These are phyloP conservation scores for Nautilus pompilius DNA, from an alignment of 1,140 invertebrate species.

Conservation along the genomic window DNA sequence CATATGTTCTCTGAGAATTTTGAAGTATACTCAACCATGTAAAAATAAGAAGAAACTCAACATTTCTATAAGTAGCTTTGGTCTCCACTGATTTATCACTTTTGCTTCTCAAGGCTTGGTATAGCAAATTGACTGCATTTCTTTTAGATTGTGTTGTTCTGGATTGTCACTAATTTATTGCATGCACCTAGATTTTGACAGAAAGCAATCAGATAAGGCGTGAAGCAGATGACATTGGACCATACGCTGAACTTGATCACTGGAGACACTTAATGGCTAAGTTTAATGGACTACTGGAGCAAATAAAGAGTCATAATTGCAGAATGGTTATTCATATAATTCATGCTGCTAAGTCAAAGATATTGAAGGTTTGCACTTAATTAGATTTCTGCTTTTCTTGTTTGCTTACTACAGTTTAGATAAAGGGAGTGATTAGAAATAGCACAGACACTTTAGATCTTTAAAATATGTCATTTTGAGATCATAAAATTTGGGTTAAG, in stretches of 20 bases:
- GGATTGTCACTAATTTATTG: not conserved
- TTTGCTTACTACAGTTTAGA: too few species aligned
- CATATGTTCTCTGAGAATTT: too few species aligned
- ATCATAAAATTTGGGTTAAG: too few species aligned
- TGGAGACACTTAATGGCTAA: slow-evolving; percentile 79
- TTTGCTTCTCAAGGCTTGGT: not conserved
- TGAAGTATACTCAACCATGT: too few species aligned
- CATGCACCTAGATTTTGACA: slow-evolving; percentile 31
- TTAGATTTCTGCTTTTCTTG: not conserved
- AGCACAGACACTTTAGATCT: not conserved
- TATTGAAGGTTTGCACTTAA: slow-evolving; percentile 66
- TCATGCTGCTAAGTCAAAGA: slow-evolving; percentile 73
- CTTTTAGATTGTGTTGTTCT: not conserved
- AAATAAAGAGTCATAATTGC: slow-evolving; percentile 75
- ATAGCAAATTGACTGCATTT: not conserved
- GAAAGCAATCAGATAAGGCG: slow-evolving; percentile 69
- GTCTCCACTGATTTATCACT: not conserved
- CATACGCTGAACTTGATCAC: slow-evolving; percentile 90
- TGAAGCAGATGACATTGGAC: slow-evolving; percentile 85
- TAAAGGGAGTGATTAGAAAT: too few species aligned
- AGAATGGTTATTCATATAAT: slow-evolving; percentile 65
- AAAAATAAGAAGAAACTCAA: too few species aligned
- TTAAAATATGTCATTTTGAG: too few species aligned
- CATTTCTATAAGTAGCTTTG: not conserved
- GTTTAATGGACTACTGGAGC: slow-evolving; percentile 80